Percentiles rank a stretch among this genome's conserved stretches.
These are phyloP conservation scores for Hydrolagus affinis DNA, from an alignment of 2,113 vertebrate genomes.

Conservation along the genomic window DNA sequence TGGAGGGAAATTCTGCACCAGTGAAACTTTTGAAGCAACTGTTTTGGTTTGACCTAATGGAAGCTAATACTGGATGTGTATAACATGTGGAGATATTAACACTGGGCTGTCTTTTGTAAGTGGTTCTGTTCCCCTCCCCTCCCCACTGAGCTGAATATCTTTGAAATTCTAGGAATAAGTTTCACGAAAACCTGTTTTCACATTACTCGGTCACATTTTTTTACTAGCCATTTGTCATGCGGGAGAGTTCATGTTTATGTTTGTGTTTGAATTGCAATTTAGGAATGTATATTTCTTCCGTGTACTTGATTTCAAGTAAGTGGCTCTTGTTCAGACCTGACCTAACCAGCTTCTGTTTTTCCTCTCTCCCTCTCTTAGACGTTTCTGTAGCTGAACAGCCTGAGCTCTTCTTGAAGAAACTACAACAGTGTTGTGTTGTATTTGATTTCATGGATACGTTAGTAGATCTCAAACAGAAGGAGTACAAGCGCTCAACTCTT, in stretches of 20 bases:
- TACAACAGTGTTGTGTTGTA: slow-evolving; percentile 98
- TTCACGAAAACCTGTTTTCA: not conserved
- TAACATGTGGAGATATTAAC: too few species aligned
- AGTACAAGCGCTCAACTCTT: slow-evolving; percentile 99
- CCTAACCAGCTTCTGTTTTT: slow-evolving; percentile 37
- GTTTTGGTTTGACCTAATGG: too few species aligned
- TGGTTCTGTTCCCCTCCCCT: too few species aligned
- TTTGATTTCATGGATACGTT: slow-evolving; percentile 99
- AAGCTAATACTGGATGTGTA: too few species aligned
- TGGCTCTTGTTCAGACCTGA: not conserved
- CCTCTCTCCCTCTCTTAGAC: slow-evolving; percentile 60
- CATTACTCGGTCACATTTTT: not conserved
- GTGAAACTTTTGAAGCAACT: too few species aligned
- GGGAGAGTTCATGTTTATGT: not conserved
- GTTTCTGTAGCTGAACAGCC: slow-evolving; percentile 94
- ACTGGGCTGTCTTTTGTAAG: too few species aligned
- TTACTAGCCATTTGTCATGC: not conserved
- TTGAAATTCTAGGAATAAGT: not conserved
- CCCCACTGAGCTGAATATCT: too few species aligned
- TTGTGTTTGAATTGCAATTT: not conserved
- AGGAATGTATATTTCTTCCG: not conserved
- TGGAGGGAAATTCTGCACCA: too few species aligned
- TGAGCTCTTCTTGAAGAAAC: slow-evolving; percentile 99
- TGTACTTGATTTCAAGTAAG: not conserved
- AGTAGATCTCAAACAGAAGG: slow-evolving; percentile 99